Evolutionary conservation across 2,797 vertebrate genomes (phyloP).

Genomic region (Agapornis canus): DNA sequence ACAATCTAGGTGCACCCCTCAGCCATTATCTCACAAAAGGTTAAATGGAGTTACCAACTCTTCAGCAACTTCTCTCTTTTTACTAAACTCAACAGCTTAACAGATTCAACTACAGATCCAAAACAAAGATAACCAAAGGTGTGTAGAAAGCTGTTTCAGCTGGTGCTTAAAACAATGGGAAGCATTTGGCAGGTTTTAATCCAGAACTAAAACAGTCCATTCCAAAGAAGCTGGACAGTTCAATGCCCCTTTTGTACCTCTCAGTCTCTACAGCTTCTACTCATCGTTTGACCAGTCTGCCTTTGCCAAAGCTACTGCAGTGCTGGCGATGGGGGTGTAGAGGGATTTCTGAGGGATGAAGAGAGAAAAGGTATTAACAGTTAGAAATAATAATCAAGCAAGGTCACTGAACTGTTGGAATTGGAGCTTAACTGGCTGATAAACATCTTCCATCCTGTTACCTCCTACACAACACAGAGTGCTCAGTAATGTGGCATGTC

Average conservation of each 20-base stretch:
- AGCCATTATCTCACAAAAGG: constrained; percentile 13
- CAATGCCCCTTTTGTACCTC: constrained; percentile 10
- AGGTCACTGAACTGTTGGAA: neutral
- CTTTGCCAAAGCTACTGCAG: neutral
- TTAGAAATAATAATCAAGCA: neutral
- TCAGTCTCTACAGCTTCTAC: neutral
- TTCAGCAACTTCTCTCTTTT: constrained; percentile 4
- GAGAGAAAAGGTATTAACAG: neutral
- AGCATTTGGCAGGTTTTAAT: constrained; percentile 6
- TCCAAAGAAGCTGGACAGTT: constrained; percentile 9
- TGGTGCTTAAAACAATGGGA: neutral
- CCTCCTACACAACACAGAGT: neutral
- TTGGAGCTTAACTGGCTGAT: neutral
- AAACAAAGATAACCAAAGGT: constrained; percentile 18
- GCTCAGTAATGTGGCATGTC: neutral
- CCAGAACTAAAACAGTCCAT: neutral
- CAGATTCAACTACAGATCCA: constrained; percentile 10
- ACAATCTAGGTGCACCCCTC: neutral
- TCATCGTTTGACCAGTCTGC: neutral
- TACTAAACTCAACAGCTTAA: constrained; percentile 9
- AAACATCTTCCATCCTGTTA: neutral
- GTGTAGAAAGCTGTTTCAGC: neutral
- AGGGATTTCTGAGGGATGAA: neutral
- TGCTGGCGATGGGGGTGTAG: rapidly evolving
- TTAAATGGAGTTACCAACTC: constrained; percentile 41